These are phyloP conservation scores for Agrotis ipsilon DNA, from an alignment of 2,888 invertebrate genomes.

Conservation along the genomic window DNA sequence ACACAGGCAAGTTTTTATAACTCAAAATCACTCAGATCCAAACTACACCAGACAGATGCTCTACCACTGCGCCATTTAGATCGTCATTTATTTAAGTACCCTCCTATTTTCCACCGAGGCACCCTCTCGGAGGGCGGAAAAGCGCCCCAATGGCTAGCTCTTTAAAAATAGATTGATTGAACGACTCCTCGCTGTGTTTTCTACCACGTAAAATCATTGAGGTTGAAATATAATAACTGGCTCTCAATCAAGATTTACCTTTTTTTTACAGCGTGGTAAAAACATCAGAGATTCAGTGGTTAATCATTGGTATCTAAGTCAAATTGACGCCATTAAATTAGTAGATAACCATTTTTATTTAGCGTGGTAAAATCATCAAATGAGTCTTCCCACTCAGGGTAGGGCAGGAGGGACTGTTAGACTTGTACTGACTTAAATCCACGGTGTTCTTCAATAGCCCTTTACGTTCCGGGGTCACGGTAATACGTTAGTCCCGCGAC, in stretches of 20 bases:
- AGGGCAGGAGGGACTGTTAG: no score
- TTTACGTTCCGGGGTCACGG: no score
- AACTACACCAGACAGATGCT: conserved; percentile 29
- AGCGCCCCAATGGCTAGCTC: conserved; percentile 23
- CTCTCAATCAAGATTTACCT: neutral
- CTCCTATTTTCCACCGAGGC: conserved; percentile 33
- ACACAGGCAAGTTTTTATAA: neutral
- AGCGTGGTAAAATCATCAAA: no score
- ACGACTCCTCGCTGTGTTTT: conserved; percentile 13
- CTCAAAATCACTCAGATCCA: conserved; percentile 11
- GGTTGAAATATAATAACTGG: neutral
- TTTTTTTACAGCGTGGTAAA: no score
- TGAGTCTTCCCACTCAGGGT: no score
- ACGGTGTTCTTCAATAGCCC: no score
- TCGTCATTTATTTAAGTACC: conserved; percentile 52
- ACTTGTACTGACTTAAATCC: no score
- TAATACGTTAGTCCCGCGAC: no score
- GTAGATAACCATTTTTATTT: no score
- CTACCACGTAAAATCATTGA: neutral
- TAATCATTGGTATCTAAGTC: no score
- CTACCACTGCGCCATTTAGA: conserved; percentile 30
- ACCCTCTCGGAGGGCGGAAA: conserved; percentile 25
- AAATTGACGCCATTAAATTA: no score
- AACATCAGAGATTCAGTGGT: no score
- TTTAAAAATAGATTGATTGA: conserved; percentile 46